Evolutionary conservation across 2,888 invertebrate species (phyloP), one percentile per base, ranked within the genome.

Genomic region (Apodemia mormo): DNA sequence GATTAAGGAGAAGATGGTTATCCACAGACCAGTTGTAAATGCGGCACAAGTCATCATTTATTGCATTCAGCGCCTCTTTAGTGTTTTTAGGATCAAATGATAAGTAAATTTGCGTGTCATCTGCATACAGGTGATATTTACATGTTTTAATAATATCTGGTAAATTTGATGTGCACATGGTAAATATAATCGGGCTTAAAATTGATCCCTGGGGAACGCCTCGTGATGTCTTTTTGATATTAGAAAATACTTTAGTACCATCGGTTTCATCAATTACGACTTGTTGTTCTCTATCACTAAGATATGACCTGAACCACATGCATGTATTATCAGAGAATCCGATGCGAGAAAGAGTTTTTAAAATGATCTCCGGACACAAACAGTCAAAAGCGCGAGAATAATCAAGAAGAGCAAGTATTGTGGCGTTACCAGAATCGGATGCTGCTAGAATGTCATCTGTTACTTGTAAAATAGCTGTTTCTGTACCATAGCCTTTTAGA

Each of bases 221-320:
- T n/a, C 68, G 45, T 14, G 30, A 49, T 29, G 33, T 68, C n/a
- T 37, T 30, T 49, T 65, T 45, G 33, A 68, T 65, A 30, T 37
- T 7, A 12, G 68, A 68, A 45, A 37, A 14, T 49, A 45, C 33
- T 65, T 65, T 52, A 9, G 30, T 64, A 7, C 30, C 45, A 40
- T 45, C 49, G 3, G 68, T 30, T n/a, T 52, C 52, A 43, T 68
- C 56, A 10, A 56, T 43, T 1, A 52, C 61, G 9, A 71, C 71
- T 52, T 73, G 73, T 61, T 73, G 73, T 30, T 30, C 30, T 65
- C 75, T 66, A 9, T 43, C 65, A 7, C 9, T 37, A 8, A 75
- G 66, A 33, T 70, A 75, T 2, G 69, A 66, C 10, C 29, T 49
- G 61, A 75, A 75, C 75, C 75, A 73, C 5, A 33, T 12, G 30